phyloP scores from a whole-genome alignment of 2,113 vertebrate species.

The Propithecus coquereli region DNA sequence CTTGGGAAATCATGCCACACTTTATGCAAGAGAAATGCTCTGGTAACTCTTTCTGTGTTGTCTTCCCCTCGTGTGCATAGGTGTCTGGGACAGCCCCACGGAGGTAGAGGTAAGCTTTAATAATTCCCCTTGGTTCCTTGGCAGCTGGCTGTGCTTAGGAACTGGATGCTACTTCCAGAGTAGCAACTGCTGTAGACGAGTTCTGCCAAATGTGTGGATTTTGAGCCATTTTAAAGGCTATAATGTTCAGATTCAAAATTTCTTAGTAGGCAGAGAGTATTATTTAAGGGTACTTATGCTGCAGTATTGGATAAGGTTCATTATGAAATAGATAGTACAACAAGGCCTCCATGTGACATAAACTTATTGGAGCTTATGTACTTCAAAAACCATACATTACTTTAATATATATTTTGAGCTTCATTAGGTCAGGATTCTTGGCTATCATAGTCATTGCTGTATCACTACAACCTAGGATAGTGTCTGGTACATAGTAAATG shows the following conservation, averaged over 20 bases:
- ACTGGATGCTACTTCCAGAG: slow-evolving; percentile 18
- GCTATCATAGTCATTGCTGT: slow-evolving; percentile 1
- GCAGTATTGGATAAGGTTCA: slow-evolving; percentile 15
- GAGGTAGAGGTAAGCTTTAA: slow-evolving; percentile 34
- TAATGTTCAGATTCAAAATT: slow-evolving; percentile 45
- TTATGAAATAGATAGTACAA: slow-evolving; percentile 54
- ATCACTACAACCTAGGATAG: slow-evolving; percentile 13
- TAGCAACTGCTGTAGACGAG: background rate
- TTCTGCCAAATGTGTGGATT: slow-evolving; percentile 49
- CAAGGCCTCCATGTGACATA: background rate
- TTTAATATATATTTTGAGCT: slow-evolving; percentile 57
- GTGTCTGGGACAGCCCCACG: background rate
- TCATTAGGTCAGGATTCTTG: slow-evolving; percentile 50
- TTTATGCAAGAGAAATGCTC: slow-evolving; percentile 42
- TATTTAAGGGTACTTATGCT: slow-evolving; percentile 44
- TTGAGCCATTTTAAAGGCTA: slow-evolving; percentile 58
- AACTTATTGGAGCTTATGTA: slow-evolving; percentile 31
- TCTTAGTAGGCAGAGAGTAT: slow-evolving; percentile 51
- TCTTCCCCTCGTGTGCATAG: background rate
- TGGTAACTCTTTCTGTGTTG: background rate
- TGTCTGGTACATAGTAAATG: background rate
- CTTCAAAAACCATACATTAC: slow-evolving; percentile 29
- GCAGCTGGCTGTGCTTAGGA: background rate
- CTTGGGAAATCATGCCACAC: background rate
- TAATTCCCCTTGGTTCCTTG: slow-evolving; percentile 13